Evolutionary conservation across 2,888 invertebrate species (phyloP).

Genomic region (Calameuta pallipes): DNA sequence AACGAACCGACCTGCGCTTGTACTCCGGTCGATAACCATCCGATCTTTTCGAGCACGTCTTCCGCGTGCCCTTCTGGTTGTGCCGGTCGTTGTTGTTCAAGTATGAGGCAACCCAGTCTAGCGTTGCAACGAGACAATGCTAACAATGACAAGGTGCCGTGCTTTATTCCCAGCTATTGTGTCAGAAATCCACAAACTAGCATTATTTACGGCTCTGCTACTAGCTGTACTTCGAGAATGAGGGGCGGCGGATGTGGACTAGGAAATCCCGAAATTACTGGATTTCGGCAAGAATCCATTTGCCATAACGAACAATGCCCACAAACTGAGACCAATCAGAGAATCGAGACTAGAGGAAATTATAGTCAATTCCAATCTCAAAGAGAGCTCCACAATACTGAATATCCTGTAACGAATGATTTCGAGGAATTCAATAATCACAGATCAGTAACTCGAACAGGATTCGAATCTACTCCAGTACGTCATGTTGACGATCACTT

Average conservation of each 20-base stretch:
- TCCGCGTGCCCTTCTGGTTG: slow-evolving; percentile 46
- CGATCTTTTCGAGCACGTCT: slow-evolving; percentile 23
- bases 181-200: slow-evolving; percentile 21
- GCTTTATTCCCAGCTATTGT: slow-evolving; percentile 33
- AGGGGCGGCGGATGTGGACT: slow-evolving; percentile 37
- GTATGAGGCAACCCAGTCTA: slow-evolving; percentile 20
- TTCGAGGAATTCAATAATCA: not conserved
- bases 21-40: slow-evolving; percentile 1
- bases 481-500: slow-evolving; percentile 14
- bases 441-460: not conserved
- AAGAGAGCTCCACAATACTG: not conserved
- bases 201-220: slow-evolving; percentile 17
- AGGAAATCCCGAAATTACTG: slow-evolving; percentile 11
- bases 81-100: slow-evolving; percentile 42
- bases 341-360: not conserved
- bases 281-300: not conserved
- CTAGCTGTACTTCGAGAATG: slow-evolving; percentile 29
- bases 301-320: not conserved
- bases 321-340: not conserved
- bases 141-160: slow-evolving; percentile 6
- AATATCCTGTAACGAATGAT: not conserved
- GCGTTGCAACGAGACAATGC: slow-evolving; percentile 2
- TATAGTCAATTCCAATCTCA: not conserved
- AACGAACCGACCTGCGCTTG: slow-evolving; percentile 52
- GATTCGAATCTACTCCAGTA: slow-evolving; percentile 9